Conservation (phyloP, 2,113 vertebrate species). For the Tympanuchus pallidicinctus region DNA sequence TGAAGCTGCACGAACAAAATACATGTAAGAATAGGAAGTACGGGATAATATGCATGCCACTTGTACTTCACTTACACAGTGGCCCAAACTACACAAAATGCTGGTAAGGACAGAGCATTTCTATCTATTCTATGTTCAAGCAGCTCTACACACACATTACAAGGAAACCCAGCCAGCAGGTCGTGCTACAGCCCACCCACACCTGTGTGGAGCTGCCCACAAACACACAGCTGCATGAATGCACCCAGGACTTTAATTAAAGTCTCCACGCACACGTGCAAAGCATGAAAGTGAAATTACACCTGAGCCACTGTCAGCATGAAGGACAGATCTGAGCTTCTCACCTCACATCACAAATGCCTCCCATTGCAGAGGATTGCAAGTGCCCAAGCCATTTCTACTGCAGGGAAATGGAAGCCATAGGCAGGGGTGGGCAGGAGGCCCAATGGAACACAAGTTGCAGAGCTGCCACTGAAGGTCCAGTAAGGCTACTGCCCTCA, state of each 20-base stretch:
- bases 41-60: accelerated
- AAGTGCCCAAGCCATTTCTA: neutral
- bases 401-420: neutral
- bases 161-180: neutral
- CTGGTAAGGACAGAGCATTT: neutral
- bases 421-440: neutral
- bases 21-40: neutral
- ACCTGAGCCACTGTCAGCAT: neutral
- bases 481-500: neutral
- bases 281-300: neutral
- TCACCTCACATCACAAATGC: neutral
- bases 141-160: neutral
- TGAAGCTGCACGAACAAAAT: neutral
- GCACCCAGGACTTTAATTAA: neutral
- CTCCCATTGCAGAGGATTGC: neutral
- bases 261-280: neutral
- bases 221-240: neutral
- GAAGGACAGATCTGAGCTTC: neutral
- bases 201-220: neutral
- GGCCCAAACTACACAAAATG: neutral
- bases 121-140: neutral
- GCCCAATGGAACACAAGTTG: neutral
- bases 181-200: neutral
- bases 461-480: neutral
- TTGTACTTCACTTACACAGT: neutral